These are phyloP conservation scores for Lepus townsendii DNA, from an alignment of 2,797 vertebrate genomes.

Conservation along the genomic window DNA sequence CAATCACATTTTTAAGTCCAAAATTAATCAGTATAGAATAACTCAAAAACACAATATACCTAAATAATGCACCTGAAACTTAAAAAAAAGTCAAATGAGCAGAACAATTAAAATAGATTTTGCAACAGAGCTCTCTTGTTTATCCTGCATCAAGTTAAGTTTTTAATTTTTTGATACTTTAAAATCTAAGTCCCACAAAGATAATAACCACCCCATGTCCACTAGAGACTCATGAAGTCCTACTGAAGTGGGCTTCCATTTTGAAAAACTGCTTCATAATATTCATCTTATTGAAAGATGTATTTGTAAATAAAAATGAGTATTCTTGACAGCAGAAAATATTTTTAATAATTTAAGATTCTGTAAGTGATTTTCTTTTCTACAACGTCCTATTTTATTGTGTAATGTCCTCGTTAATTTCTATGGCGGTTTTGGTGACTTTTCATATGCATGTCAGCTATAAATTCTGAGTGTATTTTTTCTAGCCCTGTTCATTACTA, in stretches of 20 bases:
- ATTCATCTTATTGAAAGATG: neutral
- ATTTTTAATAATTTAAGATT: neutral
- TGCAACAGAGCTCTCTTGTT: neutral
- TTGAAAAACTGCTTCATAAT: neutral
- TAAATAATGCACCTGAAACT: neutral
- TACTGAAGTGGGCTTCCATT: neutral
- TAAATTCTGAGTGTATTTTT: neutral
- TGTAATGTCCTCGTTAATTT: neutral
- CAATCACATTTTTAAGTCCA: neutral
- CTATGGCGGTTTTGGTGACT: neutral
- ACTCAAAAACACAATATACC: neutral
- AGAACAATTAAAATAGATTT: neutral
- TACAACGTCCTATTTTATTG: neutral
- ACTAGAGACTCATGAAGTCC: neutral
- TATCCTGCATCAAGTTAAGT: neutral
- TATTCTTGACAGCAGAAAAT: neutral
- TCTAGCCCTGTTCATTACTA: neutral
- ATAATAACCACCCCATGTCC: neutral
- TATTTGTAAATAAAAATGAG: slow-evolving; percentile 1
- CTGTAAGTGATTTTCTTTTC: neutral
- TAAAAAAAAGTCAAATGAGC: neutral
- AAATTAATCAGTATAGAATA: neutral
- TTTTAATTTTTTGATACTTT: neutral
- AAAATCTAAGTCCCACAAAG: neutral
- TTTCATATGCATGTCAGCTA: neutral